These are phyloP conservation scores for Spodoptera exigua DNA, from an alignment of 2,888 invertebrate species.

Conservation along the genomic window DNA sequence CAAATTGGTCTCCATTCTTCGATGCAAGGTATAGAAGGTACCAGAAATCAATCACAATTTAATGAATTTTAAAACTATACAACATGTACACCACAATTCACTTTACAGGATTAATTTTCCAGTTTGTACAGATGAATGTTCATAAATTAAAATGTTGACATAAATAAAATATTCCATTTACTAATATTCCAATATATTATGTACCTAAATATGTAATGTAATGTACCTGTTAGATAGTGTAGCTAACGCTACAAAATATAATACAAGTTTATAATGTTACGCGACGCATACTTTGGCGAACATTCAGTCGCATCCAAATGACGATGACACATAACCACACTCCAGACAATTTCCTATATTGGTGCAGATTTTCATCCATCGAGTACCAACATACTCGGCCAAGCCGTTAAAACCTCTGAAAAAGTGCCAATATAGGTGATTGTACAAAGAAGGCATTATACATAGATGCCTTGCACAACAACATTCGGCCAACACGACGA, in stretches of 20 bases:
- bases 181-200: slow-evolving; percentile 53
- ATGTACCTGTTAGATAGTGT: slow-evolving; percentile 51
- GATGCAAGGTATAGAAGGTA: slow-evolving; percentile 67
- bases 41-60: slow-evolving; percentile 60
- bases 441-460: slow-evolving; percentile 21
- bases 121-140: slow-evolving; percentile 58
- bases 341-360: slow-evolving; percentile 40
- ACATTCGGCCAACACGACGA: slow-evolving; percentile 50
- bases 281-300: slow-evolving; percentile 35
- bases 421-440: slow-evolving; percentile 34
- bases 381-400: slow-evolving; percentile 12
- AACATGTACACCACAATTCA: slow-evolving; percentile 58
- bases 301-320: slow-evolving; percentile 27
- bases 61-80: slow-evolving; percentile 57
- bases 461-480: slow-evolving; percentile 33
- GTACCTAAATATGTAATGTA: slow-evolving; percentile 55
- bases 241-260: slow-evolving; percentile 54
- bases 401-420: slow-evolving; percentile 14
- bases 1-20: slow-evolving; percentile 54
- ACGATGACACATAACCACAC: slow-evolving; percentile 27
- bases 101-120: slow-evolving; percentile 57
- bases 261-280: slow-evolving; percentile 56
- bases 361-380: slow-evolving; percentile 23
- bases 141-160: slow-evolving; percentile 52
- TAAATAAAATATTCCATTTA: slow-evolving; percentile 57